These are phyloP conservation scores for Phataginus tricuspis DNA, from an alignment of 2,797 vertebrate species.

Conservation along the genomic window DNA sequence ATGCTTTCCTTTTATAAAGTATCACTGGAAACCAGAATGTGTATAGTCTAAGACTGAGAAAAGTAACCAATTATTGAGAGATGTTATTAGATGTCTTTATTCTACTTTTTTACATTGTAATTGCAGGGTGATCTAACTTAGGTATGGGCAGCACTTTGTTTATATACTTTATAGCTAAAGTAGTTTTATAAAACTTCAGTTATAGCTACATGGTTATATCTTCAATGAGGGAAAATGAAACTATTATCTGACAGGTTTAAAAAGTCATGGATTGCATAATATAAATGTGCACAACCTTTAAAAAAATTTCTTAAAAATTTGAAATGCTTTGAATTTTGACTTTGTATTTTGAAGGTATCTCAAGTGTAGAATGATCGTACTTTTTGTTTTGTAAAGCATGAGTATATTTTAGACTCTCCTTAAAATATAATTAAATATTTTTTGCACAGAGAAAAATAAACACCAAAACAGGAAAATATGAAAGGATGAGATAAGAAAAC, in stretches of 20 bases:
- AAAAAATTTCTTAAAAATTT: conserved; percentile 1
- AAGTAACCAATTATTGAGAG: not conserved
- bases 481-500: not conserved
- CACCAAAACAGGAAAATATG: not conserved
- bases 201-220: not conserved
- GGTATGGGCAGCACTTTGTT: not conserved
- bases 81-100: not conserved
- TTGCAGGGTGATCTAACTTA: not conserved
- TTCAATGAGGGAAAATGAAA: conserved; percentile 19
- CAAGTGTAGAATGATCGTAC: not conserved
- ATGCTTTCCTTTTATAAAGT: not conserved
- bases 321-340: conserved; percentile 44
- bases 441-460: not conserved
- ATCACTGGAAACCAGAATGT: not conserved
- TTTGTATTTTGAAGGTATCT: conserved; percentile 12
- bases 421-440: conserved; percentile 42
- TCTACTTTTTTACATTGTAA: not conserved
- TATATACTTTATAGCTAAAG: not conserved
- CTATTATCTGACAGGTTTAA: conserved; percentile 8
- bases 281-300: not conserved
- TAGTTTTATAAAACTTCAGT: conserved; percentile 26
- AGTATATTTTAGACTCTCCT: conserved; percentile 4
- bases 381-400: conserved; percentile 32
- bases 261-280: not conserved
- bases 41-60: not conserved